phyloP scores from a whole-genome alignment of 35 echinoderm and acorn worm species.

The Amphiura filiformis region DNA sequence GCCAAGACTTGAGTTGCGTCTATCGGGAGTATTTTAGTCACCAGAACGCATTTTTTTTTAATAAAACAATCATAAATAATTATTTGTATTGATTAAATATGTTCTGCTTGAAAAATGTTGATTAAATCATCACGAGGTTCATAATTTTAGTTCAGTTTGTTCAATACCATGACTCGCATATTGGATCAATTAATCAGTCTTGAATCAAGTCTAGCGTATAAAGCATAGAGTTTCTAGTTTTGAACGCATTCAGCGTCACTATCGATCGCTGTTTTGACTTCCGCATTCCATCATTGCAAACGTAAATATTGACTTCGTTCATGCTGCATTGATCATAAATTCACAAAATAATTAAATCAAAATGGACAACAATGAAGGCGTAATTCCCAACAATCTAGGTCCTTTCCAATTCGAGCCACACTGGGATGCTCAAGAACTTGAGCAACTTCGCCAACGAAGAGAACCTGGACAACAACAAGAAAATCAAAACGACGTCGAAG shows the following conservation, averaged over 20 bases:
- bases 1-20: too few relatives aligned
- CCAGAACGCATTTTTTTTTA: too few relatives aligned
- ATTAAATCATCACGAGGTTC: too few relatives aligned
- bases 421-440: background rate
- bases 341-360: background rate
- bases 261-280: background rate
- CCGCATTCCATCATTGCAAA: background rate
- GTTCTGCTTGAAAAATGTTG: too few relatives aligned
- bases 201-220: background rate
- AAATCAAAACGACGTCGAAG: too few relatives aligned
- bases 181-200: background rate
- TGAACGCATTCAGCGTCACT: background rate
- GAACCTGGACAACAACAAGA: too few relatives aligned
- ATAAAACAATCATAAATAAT: too few relatives aligned
- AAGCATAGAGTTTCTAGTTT: background rate
- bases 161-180: background rate
- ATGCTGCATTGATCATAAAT: background rate
- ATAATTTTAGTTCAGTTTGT: background rate
- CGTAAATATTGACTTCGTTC: background rate
- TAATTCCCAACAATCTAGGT: background rate
- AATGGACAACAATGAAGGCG: background rate
- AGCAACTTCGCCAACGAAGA: background rate
- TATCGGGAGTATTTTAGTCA: too few relatives aligned
- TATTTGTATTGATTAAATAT: too few relatives aligned
- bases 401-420: background rate